Conservation (phyloP, 2,113 vertebrate species). For the Brachypteracias leptosomus region DNA sequence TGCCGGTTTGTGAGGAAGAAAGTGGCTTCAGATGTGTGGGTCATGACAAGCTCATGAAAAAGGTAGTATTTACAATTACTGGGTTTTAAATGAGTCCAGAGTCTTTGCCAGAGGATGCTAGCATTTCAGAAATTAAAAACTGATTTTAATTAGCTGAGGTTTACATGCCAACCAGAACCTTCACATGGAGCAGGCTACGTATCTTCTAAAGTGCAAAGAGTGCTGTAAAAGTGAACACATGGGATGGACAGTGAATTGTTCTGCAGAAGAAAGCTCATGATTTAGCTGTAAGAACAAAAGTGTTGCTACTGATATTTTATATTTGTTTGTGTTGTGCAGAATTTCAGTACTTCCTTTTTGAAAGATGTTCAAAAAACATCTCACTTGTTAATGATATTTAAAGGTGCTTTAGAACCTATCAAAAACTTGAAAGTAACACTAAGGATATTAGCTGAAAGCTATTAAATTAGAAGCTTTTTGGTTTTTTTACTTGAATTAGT, state of each 20-base stretch:
- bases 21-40: neutral
- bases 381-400: neutral
- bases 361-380: neutral
- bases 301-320: neutral
- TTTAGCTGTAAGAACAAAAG: neutral
- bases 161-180: neutral
- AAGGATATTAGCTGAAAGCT: neutral
- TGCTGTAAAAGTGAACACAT: neutral
- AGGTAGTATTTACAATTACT: neutral
- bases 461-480: neutral
- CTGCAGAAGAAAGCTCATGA: neutral
- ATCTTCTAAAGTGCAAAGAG: neutral
- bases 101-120: neutral
- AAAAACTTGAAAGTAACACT: neutral
- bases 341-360: neutral
- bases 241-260: neutral
- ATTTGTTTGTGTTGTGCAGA: neutral
- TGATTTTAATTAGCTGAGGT: neutral
- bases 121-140: neutral
- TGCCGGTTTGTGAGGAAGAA: neutral
- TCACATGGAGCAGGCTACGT: neutral
- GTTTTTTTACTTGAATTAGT: neutral
- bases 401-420: neutral
- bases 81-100: neutral
- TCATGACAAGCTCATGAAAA: neutral